Conservation (phyloP, 2,113 vertebrate species). For the Dasyprocta punctata region DNA sequence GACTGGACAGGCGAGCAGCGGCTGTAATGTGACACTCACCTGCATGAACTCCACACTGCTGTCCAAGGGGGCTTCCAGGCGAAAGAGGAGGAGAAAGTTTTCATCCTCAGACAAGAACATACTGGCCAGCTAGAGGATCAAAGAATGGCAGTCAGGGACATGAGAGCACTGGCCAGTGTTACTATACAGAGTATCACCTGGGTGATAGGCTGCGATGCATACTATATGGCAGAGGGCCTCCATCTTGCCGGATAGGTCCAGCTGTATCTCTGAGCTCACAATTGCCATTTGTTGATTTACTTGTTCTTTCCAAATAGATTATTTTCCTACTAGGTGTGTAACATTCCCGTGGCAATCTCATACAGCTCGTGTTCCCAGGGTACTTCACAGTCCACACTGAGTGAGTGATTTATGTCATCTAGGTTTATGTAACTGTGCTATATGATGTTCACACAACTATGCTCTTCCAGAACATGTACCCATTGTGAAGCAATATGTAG, state of each 20-base stretch:
- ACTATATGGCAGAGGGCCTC: accelerated
- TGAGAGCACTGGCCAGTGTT: not conserved
- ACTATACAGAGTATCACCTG: too few relatives aligned
- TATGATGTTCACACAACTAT: not conserved
- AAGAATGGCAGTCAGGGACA: not conserved
- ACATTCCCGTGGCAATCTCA: not conserved
- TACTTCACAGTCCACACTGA: not conserved
- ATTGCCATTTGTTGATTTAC: not conserved
- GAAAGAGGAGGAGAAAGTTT: constrained; percentile 96
- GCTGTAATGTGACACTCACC: constrained; percentile 82
- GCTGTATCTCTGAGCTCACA: not conserved
- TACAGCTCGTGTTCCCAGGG: not conserved
- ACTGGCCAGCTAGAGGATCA: constrained; percentile 90
- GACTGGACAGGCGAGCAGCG: not conserved
- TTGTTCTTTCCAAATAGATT: not conserved
- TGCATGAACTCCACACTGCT: constrained; percentile 98
- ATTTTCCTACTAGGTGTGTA: not conserved
- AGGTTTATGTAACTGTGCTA: not conserved
- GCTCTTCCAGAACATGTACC: not conserved
- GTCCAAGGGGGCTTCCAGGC: constrained; percentile 93
- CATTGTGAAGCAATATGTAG: not conserved
- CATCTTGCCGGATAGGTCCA: too few relatives aligned
- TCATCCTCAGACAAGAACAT: constrained; percentile 95
- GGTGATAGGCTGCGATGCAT: not conserved
- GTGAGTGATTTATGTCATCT: not conserved